Evolutionary conservation across 1,140 invertebrate genomes (phyloP), one percentile per base, ranked within the genome.

Genomic region (Whitmania pigra): DNA sequence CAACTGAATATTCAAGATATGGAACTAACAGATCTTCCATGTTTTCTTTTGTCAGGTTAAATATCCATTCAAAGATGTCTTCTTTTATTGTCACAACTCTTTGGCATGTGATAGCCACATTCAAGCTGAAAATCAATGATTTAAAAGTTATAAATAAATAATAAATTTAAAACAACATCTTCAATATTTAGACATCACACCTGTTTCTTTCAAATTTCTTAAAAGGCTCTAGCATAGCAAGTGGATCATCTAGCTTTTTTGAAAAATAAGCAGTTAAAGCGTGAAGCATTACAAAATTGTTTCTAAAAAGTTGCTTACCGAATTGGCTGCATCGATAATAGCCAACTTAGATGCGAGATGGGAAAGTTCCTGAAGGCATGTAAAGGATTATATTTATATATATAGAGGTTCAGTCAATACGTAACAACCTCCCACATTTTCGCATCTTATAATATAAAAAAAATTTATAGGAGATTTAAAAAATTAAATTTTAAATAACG

Each of bases 21-120:
- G 67, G 76, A 73, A 85, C 83, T 76, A 87, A 89, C 79, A 85
- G 79, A 20, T 79, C 76, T 71, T 87, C 83, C 83, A 89, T 88
- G 77, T 89, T 89, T 57, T 79, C 78, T 76, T 87, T 85, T 69
- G 86, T 86, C 22, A 89, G 79, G 74, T 87, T 82, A 75, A 88
- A 87, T 11, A 86, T 84, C 86, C 86, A 88, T 53, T 85, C 80
- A 2, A 84, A 73, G 17, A 80, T 79, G 68, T 85, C 78, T 20
- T 77, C 43, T 29, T 78, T 74, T 73, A 87, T 76, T 73, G 85
- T 75, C 60, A 69, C 77, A 0, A 84, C 83, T 75, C 76, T 80
- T 25, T 78, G 76, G 54, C 84, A 86, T 55, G 77, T 77, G 13
- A 87, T 75, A 15, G 77, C 76, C 20, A 85, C 74, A 22, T 72